Evolutionary conservation across 2,888 invertebrate genomes (phyloP).

Genomic region (Orgyia antiqua): DNA sequence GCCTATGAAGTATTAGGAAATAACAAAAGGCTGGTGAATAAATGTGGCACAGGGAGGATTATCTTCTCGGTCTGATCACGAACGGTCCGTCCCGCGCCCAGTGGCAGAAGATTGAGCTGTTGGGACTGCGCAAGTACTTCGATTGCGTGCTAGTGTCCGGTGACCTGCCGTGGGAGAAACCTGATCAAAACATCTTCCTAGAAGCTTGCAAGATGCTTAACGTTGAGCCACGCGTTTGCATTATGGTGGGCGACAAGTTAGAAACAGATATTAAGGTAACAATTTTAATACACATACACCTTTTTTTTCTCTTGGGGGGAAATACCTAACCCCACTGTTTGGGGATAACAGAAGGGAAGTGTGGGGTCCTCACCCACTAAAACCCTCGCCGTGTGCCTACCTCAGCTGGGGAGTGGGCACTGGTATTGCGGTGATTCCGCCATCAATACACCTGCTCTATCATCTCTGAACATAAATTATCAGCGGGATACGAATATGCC

Average conservation of each 20-base stretch:
- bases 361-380: no score
- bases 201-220: slow-evolving; percentile 87
- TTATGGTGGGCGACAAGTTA: slow-evolving; percentile 93
- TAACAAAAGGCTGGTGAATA: slow-evolving; percentile 65
- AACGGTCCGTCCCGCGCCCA: slow-evolving; percentile 92
- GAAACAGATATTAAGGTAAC: slow-evolving; percentile 90
- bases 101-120: slow-evolving; percentile 90
- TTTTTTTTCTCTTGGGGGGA: no score
- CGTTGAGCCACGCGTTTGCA: slow-evolving; percentile 85
- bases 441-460: no score
- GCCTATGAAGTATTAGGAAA: slow-evolving; percentile 46
- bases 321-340: no score
- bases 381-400: no score
- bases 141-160: slow-evolving; percentile 90
- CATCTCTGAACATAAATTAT: no score
- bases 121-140: slow-evolving; percentile 84
- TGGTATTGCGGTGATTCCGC: no score
- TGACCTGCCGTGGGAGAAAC: slow-evolving; percentile 92
- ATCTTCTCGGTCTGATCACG: slow-evolving; percentile 88
- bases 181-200: slow-evolving; percentile 88
- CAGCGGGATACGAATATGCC: no score
- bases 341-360: no score
- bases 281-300: no score
- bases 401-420: no score
- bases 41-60: slow-evolving; percentile 81